These are phyloP conservation scores for Nibea albiflora DNA, from an alignment of 2,113 vertebrate genomes.

Conservation along the genomic window DNA sequence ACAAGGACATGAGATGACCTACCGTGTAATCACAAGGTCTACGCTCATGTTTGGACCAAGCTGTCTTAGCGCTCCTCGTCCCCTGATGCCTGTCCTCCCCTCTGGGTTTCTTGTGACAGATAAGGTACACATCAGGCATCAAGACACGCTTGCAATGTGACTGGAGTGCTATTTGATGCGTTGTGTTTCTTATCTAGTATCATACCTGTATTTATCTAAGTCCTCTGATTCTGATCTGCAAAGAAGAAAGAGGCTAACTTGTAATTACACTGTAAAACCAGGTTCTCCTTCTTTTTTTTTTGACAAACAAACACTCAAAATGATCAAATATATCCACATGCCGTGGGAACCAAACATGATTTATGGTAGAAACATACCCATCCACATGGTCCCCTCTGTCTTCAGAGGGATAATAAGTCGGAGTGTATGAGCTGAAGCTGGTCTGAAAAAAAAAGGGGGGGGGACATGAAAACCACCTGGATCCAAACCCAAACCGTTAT, in stretches of 20 bases:
- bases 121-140: slow-evolving; percentile 30
- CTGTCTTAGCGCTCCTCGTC: slow-evolving; percentile 85
- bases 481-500: not conserved
- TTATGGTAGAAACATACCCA: slow-evolving; percentile 62
- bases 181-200: not conserved
- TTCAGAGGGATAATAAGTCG: slow-evolving; percentile 76
- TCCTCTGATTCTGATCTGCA: slow-evolving; percentile 65
- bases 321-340: not conserved
- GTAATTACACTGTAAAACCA: not conserved
- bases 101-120: slow-evolving; percentile 88
- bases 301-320: not conserved
- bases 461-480: not conserved
- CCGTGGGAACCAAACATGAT: not conserved
- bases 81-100: slow-evolving; percentile 91
- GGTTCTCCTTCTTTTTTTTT: not conserved
- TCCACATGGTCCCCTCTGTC: slow-evolving; percentile 41
- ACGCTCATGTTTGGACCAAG: slow-evolving; percentile 90
- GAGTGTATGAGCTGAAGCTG: slow-evolving; percentile 86
- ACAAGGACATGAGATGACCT: slow-evolving; percentile 15
- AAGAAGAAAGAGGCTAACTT: slow-evolving; percentile 13
- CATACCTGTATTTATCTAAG: slow-evolving; percentile 76
- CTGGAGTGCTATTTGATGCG: slow-evolving; percentile 9
- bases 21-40: slow-evolving; percentile 91
- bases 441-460: slow-evolving; percentile 78
- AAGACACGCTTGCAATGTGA: not conserved